Evolutionary conservation across 2,888 invertebrate species (phyloP).

Genomic region (Pardosa pseudoannulata): DNA sequence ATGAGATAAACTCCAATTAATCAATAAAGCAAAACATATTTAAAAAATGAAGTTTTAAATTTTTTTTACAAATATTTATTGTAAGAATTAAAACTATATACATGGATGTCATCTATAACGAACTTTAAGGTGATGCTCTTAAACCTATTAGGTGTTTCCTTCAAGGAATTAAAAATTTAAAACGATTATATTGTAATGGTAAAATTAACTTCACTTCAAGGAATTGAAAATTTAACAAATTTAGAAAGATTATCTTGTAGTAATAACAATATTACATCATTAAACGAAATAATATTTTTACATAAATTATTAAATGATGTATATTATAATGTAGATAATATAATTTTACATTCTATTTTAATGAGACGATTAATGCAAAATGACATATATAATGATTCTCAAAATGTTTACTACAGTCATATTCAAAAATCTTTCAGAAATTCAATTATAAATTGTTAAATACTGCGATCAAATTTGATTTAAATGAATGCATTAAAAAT

Average conservation of each 20-base stretch:
- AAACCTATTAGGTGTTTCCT: too few relatives aligned
- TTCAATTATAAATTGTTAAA: not conserved
- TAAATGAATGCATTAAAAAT: conserved; percentile 7
- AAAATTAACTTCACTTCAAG: too few relatives aligned
- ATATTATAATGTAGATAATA: not conserved
- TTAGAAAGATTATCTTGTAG: not conserved
- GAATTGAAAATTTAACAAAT: not conserved
- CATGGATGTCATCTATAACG: too few relatives aligned
- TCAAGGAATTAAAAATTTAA: too few relatives aligned
- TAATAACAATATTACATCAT: not conserved
- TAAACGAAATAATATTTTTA: not conserved
- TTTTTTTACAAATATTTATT: too few relatives aligned
- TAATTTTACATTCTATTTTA: not conserved
- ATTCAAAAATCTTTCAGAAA: conserved; percentile 5
- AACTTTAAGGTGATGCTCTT: too few relatives aligned
- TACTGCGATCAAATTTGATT: not conserved
- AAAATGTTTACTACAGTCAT: not conserved
- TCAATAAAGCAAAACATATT: too few relatives aligned
- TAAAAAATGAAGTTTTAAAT: too few relatives aligned
- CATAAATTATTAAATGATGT: not conserved
- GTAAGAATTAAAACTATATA: too few relatives aligned
- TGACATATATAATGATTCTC: not conserved
- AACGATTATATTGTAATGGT: too few relatives aligned
- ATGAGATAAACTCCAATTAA: too few relatives aligned
- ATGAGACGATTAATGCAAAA: not conserved